A percentile compares a stretch with the other conserved stretches of the same genome.
These are phyloP conservation scores for Melieria picta DNA, from an alignment of 2,888 invertebrate species.

Conservation along the genomic window DNA sequence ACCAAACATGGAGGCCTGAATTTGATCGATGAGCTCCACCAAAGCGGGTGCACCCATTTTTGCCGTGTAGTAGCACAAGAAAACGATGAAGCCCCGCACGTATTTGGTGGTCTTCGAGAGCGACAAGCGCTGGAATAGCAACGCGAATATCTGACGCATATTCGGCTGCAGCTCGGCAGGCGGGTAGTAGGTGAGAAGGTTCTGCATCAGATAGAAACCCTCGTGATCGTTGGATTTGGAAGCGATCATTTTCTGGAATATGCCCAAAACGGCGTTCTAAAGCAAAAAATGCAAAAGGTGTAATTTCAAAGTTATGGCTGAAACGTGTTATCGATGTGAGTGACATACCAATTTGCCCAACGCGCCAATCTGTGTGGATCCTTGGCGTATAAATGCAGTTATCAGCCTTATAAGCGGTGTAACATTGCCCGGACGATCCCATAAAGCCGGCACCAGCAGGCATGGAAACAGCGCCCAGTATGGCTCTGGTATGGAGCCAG, in stretches of 20 bases:
- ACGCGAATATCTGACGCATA: constrained; percentile 86
- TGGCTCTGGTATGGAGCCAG: constrained; percentile 75
- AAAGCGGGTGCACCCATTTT: constrained; percentile 81
- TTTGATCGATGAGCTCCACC: constrained; percentile 82
- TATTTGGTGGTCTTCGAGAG: constrained; percentile 96
- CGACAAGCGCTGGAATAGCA: constrained; percentile 93
- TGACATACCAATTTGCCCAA: constrained; percentile 76
- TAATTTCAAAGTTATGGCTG: neutral
- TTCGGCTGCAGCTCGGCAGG: constrained; percentile 78
- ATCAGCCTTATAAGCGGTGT: constrained; percentile 92
- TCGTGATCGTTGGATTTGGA: constrained; percentile 96
- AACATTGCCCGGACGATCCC: constrained; percentile 94
- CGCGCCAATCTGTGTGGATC: constrained; percentile 74
- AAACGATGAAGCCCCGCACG: constrained; percentile 88
- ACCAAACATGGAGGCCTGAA: constrained; percentile 91
- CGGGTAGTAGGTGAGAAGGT: constrained; percentile 84
- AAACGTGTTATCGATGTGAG: neutral
- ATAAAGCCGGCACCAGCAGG: constrained; percentile 87
- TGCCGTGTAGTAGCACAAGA: constrained; percentile 86
- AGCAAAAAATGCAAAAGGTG: constrained; percentile 46
- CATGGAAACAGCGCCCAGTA: constrained; percentile 93
- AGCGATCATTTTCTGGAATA: constrained; percentile 96
- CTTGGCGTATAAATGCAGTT: constrained; percentile 84
- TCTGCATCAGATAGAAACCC: constrained; percentile 91
- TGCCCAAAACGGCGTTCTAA: constrained; percentile 85